phyloP scores from a whole-genome alignment of 2,113 vertebrate genomes.

The Cheirogaleus medius region DNA sequence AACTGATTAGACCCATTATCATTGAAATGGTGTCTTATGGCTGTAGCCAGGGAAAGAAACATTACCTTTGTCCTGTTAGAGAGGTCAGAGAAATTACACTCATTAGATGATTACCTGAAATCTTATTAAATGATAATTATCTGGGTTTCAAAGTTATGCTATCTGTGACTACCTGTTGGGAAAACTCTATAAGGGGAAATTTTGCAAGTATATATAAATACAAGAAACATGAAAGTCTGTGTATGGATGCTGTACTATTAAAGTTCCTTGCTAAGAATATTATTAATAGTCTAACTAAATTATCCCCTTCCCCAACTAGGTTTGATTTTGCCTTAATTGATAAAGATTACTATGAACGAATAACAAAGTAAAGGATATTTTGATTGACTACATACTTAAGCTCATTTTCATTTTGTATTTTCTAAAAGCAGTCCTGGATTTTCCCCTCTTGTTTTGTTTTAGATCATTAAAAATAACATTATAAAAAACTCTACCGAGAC shows the following conservation, averaged over 20 bases:
- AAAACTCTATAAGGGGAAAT: background rate
- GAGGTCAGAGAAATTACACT: background rate
- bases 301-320: background rate
- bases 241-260: background rate
- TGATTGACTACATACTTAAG: background rate
- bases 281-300: background rate
- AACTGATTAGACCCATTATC: background rate
- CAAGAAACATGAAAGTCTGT: background rate
- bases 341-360: background rate
- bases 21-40: background rate
- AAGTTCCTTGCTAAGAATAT: background rate
- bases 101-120: background rate
- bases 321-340: background rate
- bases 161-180: background rate
- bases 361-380: background rate
- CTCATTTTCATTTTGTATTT: background rate
- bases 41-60: background rate
- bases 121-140: background rate
- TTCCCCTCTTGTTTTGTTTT: background rate
- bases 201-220: background rate
- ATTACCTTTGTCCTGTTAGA: background rate
- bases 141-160: background rate
- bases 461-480: background rate
- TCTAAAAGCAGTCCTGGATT: background rate
- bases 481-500: background rate